Percentiles rank a stretch among this genome's conserved stretches.
Evolutionary conservation across 2,113 vertebrate species (phyloP).

Genomic region (Empidonax alnorum): DNA sequence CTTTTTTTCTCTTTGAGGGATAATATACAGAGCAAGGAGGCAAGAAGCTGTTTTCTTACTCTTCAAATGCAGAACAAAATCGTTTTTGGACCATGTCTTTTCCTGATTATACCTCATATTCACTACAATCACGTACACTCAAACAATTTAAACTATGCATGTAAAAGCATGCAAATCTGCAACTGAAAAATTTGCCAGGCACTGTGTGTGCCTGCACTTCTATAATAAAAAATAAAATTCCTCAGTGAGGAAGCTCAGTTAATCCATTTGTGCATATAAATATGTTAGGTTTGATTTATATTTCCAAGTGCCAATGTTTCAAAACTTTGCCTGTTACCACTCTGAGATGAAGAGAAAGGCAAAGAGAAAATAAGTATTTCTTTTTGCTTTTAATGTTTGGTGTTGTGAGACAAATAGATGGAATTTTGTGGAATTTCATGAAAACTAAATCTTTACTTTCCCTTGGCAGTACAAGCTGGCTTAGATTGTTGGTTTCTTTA

Average conservation of each 20-base stretch:
- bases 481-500: not conserved
- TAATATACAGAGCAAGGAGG: not conserved
- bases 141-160: not conserved
- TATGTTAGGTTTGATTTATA: not conserved
- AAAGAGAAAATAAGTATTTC: not conserved
- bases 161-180: not conserved
- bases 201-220: not conserved
- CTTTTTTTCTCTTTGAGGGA: not conserved
- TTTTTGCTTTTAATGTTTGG: not conserved
- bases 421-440: not conserved
- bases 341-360: not conserved
- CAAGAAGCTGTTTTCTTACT: not conserved
- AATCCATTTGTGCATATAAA: not conserved
- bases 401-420: not conserved
- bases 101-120: not conserved
- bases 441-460: not conserved
- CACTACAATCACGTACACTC: not conserved
- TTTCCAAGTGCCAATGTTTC: not conserved
- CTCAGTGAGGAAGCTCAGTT: not conserved
- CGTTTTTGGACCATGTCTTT: not conserved
- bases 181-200: not conserved
- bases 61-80: not conserved
- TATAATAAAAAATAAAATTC: not conserved
- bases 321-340: not conserved
- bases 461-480: not conserved